phyloP scores from a whole-genome alignment of 1,140 invertebrate species.

The Trachymyrmex septentrionalis region DNA sequence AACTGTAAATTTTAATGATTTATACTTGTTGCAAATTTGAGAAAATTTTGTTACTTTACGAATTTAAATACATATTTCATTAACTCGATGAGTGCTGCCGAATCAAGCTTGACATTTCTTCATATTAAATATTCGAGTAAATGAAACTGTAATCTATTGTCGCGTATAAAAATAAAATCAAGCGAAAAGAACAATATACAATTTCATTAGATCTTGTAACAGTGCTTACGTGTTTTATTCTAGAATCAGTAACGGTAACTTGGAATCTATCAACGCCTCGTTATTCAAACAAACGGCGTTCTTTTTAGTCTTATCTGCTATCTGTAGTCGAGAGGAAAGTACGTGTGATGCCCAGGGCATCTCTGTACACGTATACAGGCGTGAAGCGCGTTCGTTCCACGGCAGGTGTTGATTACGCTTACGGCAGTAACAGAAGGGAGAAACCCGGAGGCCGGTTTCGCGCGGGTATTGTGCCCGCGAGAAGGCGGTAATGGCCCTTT shows the following conservation, averaged over 20 bases:
- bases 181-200: conserved; percentile 3
- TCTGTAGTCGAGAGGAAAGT: conserved; percentile 36
- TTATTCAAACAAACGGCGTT: conserved; percentile 23
- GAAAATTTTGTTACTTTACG: not conserved
- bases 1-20: not conserved
- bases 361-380: conserved; percentile 21
- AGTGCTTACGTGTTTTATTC: not conserved
- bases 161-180: not conserved
- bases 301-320: not conserved
- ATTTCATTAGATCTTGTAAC: not conserved
- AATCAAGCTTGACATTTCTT: not conserved
- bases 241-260: not conserved
- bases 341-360: not conserved
- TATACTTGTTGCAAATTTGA: not conserved
- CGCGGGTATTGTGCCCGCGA: conserved; percentile 71
- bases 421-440: conserved; percentile 62
- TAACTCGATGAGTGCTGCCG: not conserved
- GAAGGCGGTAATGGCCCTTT: conserved; percentile 80
- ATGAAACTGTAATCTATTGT: too few relatives aligned
- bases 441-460: conserved; percentile 57
- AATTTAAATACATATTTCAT: not conserved
- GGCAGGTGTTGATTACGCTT: conserved; percentile 77
- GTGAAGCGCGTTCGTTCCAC: conserved; percentile 21
- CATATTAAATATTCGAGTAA: not conserved
- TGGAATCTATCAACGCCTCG: not conserved